Conservation (phyloP, 2,113 vertebrate genomes). For the Trogon melanurus region DNA sequence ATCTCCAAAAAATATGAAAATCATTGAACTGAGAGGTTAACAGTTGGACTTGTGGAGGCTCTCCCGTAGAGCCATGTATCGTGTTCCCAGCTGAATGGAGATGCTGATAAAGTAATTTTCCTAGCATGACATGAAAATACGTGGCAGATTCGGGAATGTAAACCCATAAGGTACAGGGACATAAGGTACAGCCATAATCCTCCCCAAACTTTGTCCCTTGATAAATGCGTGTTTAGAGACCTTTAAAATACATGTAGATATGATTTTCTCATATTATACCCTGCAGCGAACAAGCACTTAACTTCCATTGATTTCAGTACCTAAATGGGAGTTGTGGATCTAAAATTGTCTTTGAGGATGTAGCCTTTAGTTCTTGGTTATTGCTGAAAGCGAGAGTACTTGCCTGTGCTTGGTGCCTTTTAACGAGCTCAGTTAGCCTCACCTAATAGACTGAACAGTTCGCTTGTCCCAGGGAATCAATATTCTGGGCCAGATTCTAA, state of each 20-base stretch:
- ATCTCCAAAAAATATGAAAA: not conserved
- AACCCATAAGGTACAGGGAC: not conserved
- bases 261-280: conserved; percentile 36
- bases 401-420: conserved; percentile 26
- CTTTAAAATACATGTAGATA: conserved; percentile 23
- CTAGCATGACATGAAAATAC: not conserved
- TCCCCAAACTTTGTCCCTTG: not conserved
- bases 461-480: not conserved
- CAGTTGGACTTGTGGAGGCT: not conserved
- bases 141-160: not conserved
- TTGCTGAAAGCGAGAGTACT: conserved; percentile 29
- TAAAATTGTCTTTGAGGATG: conserved; percentile 59
- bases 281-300: conserved; percentile 36
- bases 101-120: not conserved
- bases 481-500: conserved; percentile 45
- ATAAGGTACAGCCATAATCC: not conserved
- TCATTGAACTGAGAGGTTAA: not conserved
- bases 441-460: conserved; percentile 41
- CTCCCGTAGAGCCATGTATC: not conserved
- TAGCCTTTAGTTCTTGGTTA: conserved; percentile 56
- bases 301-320: conserved; percentile 55
- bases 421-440: conserved; percentile 57
- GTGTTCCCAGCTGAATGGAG: not conserved
- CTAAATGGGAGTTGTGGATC: conserved; percentile 48
- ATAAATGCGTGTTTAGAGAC: conserved; percentile 11